phyloP scores from a whole-genome alignment of 2,888 invertebrate species.

The Ormyrus nitidulus region DNA sequence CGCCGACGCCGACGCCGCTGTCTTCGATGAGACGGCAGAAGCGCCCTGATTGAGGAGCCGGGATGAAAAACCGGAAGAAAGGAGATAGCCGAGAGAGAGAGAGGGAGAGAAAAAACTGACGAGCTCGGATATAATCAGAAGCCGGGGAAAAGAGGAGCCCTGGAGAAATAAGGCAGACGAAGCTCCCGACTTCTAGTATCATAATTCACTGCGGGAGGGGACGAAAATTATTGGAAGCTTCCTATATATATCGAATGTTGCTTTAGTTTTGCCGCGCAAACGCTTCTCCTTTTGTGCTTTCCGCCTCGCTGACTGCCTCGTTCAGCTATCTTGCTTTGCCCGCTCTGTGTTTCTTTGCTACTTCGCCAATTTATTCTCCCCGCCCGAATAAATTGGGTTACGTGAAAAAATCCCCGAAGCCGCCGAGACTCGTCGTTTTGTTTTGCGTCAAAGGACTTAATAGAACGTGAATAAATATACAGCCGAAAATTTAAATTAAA shows the following conservation, averaged over 20 bases:
- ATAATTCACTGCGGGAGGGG: not conserved
- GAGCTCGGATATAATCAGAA: conserved; percentile 16
- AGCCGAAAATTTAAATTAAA: no score
- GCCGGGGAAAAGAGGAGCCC: not conserved
- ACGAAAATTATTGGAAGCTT: conserved; percentile 22
- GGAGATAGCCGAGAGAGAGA: not conserved
- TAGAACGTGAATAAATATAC: no score
- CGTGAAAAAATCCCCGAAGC: no score
- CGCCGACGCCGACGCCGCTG: not conserved
- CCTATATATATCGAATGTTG: not conserved
- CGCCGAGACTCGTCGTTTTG: no score
- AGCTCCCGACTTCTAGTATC: conserved; percentile 2
- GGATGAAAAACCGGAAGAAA: conserved; percentile 20
- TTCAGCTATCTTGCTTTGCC: not conserved
- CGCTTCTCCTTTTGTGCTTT: not conserved
- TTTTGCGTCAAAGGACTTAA: no score
- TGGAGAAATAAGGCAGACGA: conserved; percentile 32
- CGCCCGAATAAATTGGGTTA: no score
- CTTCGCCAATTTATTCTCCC: no score
- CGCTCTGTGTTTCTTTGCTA: no score
- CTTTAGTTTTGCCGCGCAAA: not conserved
- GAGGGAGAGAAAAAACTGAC: not conserved
- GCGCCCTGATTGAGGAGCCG: conserved; percentile 20
- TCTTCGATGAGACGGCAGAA: conserved; percentile 28
- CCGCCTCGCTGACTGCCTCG: conserved; percentile 20